Percentiles rank a stretch among this genome's conserved stretches.
phyloP scores from a whole-genome alignment of 2,888 invertebrate genomes.

The Conops quadrifasciatus region DNA sequence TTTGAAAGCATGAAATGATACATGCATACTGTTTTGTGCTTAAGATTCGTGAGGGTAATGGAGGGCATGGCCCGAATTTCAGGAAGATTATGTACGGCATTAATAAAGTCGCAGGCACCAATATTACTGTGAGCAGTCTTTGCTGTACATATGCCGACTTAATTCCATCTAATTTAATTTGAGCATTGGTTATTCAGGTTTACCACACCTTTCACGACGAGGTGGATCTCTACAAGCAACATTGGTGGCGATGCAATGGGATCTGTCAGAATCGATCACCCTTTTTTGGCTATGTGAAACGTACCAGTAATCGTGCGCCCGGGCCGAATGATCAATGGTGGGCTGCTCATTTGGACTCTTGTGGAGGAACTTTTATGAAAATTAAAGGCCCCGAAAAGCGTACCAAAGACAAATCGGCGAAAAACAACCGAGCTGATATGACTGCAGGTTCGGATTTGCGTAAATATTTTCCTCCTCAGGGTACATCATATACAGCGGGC shows the following conservation, averaged over 20 bases:
- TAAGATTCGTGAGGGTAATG: constrained; percentile 82
- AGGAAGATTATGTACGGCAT: constrained; percentile 92
- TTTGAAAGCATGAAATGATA: constrained; percentile 93
- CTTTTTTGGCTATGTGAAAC: constrained; percentile 87
- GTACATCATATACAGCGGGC: neutral
- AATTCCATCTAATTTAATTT: too few species aligned
- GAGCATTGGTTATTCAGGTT: constrained; percentile 66
- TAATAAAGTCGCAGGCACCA: constrained; percentile 84
- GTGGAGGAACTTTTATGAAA: constrained; percentile 88
- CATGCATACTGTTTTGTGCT: constrained; percentile 96
- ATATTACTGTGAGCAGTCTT: constrained; percentile 75
- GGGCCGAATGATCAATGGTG: constrained; percentile 90
- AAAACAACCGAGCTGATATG: constrained; percentile 29
- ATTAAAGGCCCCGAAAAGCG: constrained; percentile 76
- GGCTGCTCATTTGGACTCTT: constrained; percentile 76
- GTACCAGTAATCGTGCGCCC: constrained; percentile 88
- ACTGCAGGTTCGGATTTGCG: constrained; percentile 44
- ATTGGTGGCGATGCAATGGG: constrained; percentile 97
- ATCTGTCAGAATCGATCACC: constrained; percentile 82
- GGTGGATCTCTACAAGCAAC: constrained; percentile 84
- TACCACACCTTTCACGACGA: constrained; percentile 97
- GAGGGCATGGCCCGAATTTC: constrained; percentile 96
- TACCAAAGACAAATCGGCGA: constrained; percentile 35
- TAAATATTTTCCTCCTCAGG: constrained; percentile 45
- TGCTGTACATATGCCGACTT: neutral